A percentile compares a stretch with the other conserved stretches of the same genome.
phyloP scores from a whole-genome alignment of 2,888 invertebrate species.

The Dynastes grantii region DNA sequence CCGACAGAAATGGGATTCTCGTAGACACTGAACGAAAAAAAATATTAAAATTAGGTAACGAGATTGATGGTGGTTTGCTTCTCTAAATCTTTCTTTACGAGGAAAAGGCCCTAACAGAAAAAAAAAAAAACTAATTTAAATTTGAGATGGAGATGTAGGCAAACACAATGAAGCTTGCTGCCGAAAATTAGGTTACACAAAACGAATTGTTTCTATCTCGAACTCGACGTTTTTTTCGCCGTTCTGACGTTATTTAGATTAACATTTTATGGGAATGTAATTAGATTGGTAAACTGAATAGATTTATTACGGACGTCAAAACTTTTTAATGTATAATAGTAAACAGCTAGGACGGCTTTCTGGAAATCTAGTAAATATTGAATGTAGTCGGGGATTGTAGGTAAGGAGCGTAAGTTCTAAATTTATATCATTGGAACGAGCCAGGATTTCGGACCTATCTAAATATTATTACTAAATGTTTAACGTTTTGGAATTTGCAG shows the following conservation, averaged over 20 bases:
- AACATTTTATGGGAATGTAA: not conserved
- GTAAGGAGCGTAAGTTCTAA: too few species aligned
- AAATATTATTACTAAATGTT: too few species aligned
- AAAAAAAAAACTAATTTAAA: slow-evolving; percentile 21
- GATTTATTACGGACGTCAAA: slow-evolving; percentile 5
- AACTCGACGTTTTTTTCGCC: not conserved
- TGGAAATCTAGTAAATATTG: too few species aligned
- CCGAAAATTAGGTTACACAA: slow-evolving; percentile 2
- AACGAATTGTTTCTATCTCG: not conserved
- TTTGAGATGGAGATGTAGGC: slow-evolving; percentile 6
- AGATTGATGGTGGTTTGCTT: slow-evolving; percentile 16
- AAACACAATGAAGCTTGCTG: slow-evolving; percentile 4
- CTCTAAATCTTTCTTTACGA: not conserved
- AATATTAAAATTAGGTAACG: slow-evolving; percentile 7
- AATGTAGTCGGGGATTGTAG: too few species aligned
- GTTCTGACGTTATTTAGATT: not conserved
- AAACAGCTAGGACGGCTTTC: not conserved
- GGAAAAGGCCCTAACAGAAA: not conserved
- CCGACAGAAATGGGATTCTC: slow-evolving; percentile 6
- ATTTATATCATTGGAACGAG: too few species aligned
- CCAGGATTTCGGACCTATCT: too few species aligned
- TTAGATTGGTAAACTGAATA: not conserved
- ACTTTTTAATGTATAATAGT: slow-evolving; percentile 10
- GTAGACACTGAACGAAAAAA: not conserved
- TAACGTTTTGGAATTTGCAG: too few species aligned